Evolutionary conservation across 2,797 vertebrate genomes (phyloP).

Genomic region (Atherinosoma microstoma): DNA sequence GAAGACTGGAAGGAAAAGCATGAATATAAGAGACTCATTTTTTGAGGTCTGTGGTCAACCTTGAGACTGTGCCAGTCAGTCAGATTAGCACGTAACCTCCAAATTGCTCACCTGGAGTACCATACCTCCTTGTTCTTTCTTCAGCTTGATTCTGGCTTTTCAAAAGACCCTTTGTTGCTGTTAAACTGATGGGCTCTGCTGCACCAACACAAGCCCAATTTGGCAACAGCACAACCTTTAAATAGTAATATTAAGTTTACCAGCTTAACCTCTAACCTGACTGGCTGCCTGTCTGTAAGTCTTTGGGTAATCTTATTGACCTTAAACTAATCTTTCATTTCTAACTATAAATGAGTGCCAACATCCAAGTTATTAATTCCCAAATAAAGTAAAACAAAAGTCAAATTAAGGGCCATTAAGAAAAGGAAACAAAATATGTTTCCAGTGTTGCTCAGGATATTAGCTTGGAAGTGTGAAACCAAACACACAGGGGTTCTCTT

Average conservation of each 20-base stretch:
- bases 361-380: conserved; percentile 50
- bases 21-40: conserved; percentile 38
- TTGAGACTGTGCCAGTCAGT: conserved; percentile 65
- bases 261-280: conserved; percentile 35
- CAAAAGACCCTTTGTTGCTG: conserved; percentile 72
- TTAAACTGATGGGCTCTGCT: conserved; percentile 62
- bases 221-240: conserved; percentile 50
- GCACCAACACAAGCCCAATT: conserved; percentile 54
- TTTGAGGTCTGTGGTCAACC: conserved; percentile 52
- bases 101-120: conserved; percentile 78
- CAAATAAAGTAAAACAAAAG: conserved; percentile 26
- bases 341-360: conserved; percentile 51
- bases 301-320: conserved; percentile 26
- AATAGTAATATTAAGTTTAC: conserved; percentile 48
- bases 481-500: conserved; percentile 10
- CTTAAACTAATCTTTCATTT: conserved; percentile 41
- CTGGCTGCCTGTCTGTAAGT: conserved; percentile 22
- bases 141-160: conserved; percentile 59
- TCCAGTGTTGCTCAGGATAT: conserved; percentile 1
- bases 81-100: conserved; percentile 72
- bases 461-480: background rate
- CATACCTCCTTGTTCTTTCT: conserved; percentile 66
- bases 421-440: conserved; percentile 8
- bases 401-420: conserved; percentile 12
- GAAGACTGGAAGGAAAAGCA: too few relatives aligned